Evolutionary conservation across 2,797 vertebrate species (phyloP).

Genomic region (Amniataba percoides): DNA sequence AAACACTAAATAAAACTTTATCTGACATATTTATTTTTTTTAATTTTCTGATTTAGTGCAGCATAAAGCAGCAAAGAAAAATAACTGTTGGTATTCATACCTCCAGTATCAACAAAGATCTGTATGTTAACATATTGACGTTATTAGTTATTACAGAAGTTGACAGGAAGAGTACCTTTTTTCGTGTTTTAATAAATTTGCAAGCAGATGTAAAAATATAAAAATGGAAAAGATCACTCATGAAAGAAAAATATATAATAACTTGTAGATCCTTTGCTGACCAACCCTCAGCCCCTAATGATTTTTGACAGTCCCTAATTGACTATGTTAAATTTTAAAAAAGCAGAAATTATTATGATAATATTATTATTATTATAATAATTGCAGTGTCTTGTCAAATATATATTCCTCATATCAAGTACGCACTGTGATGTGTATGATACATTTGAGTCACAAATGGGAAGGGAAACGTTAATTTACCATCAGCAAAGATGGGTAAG

Average conservation of each 20-base stretch:
- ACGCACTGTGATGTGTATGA: conserved; percentile 6
- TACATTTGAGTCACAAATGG: neutral
- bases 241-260: no score
- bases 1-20: no score
- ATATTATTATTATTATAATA: no score
- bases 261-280: neutral
- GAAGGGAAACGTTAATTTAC: neutral
- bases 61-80: no score
- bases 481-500: neutral
- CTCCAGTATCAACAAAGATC: no score
- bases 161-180: neutral
- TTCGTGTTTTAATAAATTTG: neutral
- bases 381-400: neutral
- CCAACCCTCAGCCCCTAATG: neutral
- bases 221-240: neutral
- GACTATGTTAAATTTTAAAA: neutral
- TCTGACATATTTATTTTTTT: no score
- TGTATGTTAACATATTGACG: no score
- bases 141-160: no score
- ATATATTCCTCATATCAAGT: conserved; percentile 4
- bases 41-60: no score
- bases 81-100: no score
- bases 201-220: neutral
- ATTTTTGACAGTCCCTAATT: conserved; percentile 15
- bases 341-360: neutral